phyloP scores from a whole-genome alignment of 2,797 vertebrate genomes.

The Lutjanus campechanus region DNA sequence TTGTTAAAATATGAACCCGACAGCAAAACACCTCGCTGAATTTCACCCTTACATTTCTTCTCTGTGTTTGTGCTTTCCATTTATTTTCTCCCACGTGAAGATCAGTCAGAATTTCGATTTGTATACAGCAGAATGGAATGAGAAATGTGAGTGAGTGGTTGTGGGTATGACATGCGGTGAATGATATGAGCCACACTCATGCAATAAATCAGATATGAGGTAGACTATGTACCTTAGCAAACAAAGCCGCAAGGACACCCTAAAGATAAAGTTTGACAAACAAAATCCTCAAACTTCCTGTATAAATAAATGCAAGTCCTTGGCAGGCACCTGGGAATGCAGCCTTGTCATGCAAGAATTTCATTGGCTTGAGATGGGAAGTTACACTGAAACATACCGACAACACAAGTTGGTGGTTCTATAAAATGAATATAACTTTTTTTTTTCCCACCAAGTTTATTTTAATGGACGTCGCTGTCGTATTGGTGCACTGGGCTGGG shows the following conservation, averaged over 20 bases:
- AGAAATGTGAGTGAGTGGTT: constrained; percentile 28
- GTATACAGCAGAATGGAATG: constrained; percentile 18
- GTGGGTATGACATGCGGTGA: constrained; percentile 16
- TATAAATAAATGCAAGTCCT: constrained; percentile 6
- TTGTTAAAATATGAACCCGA: background rate
- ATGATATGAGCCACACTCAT: constrained; percentile 35
- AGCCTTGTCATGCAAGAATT: background rate
- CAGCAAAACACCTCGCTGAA: background rate
- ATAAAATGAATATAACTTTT: constrained; percentile 6
- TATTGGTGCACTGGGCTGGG: background rate
- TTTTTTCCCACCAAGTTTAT: background rate
- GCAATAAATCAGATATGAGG: constrained; percentile 44
- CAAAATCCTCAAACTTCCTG: background rate
- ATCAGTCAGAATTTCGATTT: constrained; percentile 28
- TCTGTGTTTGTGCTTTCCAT: constrained; percentile 12
- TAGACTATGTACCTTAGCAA: constrained; percentile 10
- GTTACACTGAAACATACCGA: constrained; percentile 27
- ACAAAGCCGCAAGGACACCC: constrained; percentile 29
- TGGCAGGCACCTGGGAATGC: background rate
- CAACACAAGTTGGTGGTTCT: constrained; percentile 7
- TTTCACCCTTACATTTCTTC: background rate
- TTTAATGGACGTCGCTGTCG: background rate
- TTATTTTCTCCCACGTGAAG: constrained; percentile 19
- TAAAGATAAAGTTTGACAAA: constrained; percentile 23
- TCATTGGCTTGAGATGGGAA: background rate